phyloP scores from a whole-genome alignment of 2,797 vertebrate species.

The Decapterus maruadsi region DNA sequence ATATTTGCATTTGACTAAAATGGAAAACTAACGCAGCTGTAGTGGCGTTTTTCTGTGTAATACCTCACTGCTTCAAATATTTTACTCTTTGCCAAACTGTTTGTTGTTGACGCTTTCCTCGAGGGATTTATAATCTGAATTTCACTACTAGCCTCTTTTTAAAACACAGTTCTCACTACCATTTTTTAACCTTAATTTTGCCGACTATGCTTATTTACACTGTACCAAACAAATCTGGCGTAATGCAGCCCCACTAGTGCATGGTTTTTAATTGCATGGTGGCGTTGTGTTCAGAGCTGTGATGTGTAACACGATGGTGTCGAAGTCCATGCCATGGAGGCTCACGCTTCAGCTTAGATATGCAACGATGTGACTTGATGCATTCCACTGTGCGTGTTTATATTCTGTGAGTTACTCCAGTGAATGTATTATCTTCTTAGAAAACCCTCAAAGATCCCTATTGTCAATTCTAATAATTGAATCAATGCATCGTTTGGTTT shows the following conservation, averaged over 20 bases:
- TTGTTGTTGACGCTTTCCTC: background rate
- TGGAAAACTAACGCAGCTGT: background rate
- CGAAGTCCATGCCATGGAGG: too few relatives aligned
- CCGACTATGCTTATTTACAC: too few relatives aligned
- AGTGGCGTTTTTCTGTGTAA: background rate
- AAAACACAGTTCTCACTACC: background rate
- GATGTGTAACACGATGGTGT: background rate
- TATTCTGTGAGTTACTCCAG: background rate
- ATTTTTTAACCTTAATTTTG: too few relatives aligned
- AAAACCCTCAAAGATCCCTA: background rate
- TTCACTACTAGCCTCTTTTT: too few relatives aligned
- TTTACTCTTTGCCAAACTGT: background rate
- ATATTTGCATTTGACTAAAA: background rate
- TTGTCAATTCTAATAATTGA: background rate
- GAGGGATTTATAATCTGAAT: background rate
- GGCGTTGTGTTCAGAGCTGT: too few relatives aligned
- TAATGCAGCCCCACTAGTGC: background rate
- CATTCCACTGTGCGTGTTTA: background rate
- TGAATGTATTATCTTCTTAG: background rate
- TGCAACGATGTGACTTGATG: background rate
- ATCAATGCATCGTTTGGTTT: background rate
- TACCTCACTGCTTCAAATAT: background rate
- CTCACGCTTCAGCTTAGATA: too few relatives aligned
- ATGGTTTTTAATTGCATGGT: background rate
- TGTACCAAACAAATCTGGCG: too few relatives aligned